phyloP scores from a whole-genome alignment of 2,113 vertebrate species.

The Paramisgurnus dabryanus region DNA sequence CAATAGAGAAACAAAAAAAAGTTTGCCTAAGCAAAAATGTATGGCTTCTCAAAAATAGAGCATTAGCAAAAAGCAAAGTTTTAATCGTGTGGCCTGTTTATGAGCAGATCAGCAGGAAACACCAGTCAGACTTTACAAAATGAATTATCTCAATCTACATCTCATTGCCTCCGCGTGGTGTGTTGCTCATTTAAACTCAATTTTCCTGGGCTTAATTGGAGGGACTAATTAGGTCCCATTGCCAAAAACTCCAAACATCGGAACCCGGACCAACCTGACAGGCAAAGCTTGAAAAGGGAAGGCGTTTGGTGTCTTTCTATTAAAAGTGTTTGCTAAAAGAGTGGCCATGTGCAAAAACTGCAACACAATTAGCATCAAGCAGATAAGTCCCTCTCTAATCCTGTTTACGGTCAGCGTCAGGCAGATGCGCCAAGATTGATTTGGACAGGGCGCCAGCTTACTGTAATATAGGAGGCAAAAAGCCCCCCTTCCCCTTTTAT shows the following conservation, averaged over 20 bases:
- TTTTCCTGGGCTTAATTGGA: constrained; percentile 72
- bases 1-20: constrained; percentile 46
- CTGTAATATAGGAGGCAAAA: constrained; percentile 73
- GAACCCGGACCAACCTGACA: constrained; percentile 32
- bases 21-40: constrained; percentile 44
- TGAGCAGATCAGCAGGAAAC: constrained; percentile 31
- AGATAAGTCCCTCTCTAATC: constrained; percentile 90
- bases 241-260: constrained; percentile 64
- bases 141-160: constrained; percentile 24
- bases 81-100: constrained; percentile 9
- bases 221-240: constrained; percentile 67
- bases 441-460: constrained; percentile 85
- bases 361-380: constrained; percentile 89
- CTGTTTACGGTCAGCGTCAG: constrained; percentile 88
- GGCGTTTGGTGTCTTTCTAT: constrained; percentile 7
- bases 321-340: constrained; percentile 51
- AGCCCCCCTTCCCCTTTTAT: constrained; percentile 21
- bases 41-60: constrained; percentile 21
- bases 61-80: constrained; percentile 41
- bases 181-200: constrained; percentile 64
- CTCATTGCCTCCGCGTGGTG: constrained; percentile 19
- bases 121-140: background rate
- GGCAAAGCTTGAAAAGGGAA: constrained; percentile 5
- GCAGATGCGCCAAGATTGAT: constrained; percentile 91
- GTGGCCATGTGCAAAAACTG: constrained; percentile 86